phyloP scores from a whole-genome alignment of 2,888 invertebrate species.

The Coleophora flavipennella region DNA sequence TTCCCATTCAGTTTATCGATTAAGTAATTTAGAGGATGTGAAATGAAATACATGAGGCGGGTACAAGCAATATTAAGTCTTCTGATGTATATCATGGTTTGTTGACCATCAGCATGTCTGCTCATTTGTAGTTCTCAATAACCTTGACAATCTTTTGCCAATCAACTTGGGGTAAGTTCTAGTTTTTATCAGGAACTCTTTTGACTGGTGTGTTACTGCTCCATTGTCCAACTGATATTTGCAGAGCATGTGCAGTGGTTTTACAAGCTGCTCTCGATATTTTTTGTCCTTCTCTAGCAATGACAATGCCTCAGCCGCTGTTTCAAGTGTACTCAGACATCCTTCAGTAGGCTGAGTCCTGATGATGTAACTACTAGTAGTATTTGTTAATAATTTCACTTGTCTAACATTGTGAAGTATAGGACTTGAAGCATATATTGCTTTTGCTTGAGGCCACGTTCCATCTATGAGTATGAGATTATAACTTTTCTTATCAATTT shows the following conservation, averaged over 20 bases:
- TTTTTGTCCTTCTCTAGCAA: slow-evolving; percentile 80
- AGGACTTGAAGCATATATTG: slow-evolving; percentile 88
- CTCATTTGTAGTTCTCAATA: slow-evolving; percentile 49
- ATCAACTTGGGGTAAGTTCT: slow-evolving; percentile 85
- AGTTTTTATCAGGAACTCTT: slow-evolving; percentile 87
- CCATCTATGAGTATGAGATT: slow-evolving; percentile 92
- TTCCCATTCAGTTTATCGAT: no score
- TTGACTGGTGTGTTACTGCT: slow-evolving; percentile 94
- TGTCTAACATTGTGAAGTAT: slow-evolving; percentile 82
- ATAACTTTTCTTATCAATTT: slow-evolving; percentile 67
- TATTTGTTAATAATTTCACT: slow-evolving; percentile 82
- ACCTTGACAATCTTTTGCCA: slow-evolving; percentile 79
- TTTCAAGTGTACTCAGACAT: slow-evolving; percentile 92
- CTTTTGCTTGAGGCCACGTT: slow-evolving; percentile 96
- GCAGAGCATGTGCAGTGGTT: slow-evolving; percentile 87
- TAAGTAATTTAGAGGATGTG: no score
- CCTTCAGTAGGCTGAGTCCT: slow-evolving; percentile 94
- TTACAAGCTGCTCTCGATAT: slow-evolving; percentile 78
- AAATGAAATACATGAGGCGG: no score
- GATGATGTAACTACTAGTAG: slow-evolving; percentile 90
- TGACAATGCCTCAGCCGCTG: slow-evolving; percentile 84
- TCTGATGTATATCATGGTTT: background rate
- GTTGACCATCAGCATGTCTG: slow-evolving; percentile 20
- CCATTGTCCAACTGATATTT: slow-evolving; percentile 91
- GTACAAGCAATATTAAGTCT: no score